Evolutionary conservation across 2,113 vertebrate genomes (phyloP).

Genomic region (Callocephalon fimbriatum): DNA sequence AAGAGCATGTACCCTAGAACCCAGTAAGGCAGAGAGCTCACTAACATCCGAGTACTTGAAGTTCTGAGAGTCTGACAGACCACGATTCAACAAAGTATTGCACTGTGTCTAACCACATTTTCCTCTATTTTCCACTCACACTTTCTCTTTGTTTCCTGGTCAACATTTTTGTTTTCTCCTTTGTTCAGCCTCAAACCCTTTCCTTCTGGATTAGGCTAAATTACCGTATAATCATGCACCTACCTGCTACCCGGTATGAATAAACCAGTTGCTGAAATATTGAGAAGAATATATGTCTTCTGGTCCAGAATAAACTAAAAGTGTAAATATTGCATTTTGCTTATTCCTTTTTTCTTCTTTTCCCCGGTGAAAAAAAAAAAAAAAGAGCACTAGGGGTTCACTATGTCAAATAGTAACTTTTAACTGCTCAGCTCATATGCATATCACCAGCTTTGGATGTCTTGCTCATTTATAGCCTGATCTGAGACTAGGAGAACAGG

Average conservation of each 20-base stretch:
- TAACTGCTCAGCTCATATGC: neutral
- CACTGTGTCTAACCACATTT: neutral
- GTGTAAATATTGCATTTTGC: neutral
- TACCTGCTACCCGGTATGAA: neutral
- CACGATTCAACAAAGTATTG: accelerated
- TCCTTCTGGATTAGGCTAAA: neutral
- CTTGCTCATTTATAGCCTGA: neutral
- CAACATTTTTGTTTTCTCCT: neutral
- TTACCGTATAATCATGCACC: neutral
- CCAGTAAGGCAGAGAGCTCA: neutral
- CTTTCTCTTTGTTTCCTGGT: neutral
- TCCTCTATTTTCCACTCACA: neutral
- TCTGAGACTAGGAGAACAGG: neutral
- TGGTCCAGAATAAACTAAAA: neutral
- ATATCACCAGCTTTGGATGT: neutral
- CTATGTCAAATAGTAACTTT: neutral
- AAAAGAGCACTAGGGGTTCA: neutral
- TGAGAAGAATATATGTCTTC: accelerated
- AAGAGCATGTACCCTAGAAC: neutral
- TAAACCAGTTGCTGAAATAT: neutral
- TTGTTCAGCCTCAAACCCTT: neutral
- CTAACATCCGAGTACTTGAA: neutral
- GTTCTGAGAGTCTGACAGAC: neutral
- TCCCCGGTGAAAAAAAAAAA: neutral
- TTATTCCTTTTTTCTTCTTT: neutral